Evolutionary conservation across 2,888 invertebrate species (phyloP).

Genomic region (Drosophila putrida): DNA sequence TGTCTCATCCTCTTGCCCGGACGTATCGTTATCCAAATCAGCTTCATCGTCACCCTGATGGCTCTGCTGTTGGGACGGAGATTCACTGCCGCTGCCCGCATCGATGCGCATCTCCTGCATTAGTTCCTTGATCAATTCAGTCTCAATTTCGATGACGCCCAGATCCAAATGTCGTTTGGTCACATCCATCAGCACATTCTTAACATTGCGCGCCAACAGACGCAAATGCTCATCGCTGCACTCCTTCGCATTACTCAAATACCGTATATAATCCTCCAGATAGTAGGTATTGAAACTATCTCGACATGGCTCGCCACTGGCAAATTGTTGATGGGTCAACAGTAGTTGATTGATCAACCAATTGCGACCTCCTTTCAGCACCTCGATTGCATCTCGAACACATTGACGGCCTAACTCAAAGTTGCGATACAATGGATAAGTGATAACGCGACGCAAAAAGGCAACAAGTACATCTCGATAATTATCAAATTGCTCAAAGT

Average conservation of each 20-base stretch:
- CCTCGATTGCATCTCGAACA: conserved; percentile 81
- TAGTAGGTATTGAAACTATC: conserved; percentile 78
- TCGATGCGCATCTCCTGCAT: conserved; percentile 81
- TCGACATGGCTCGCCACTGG: conserved; percentile 69
- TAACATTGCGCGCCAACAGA: conserved; percentile 80
- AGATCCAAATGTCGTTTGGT: conserved; percentile 80
- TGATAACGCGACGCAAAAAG: conserved; percentile 82
- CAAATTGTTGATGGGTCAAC: conserved; percentile 74
- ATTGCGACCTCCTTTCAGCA: conserved; percentile 72
- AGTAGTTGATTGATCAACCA: conserved; percentile 84
- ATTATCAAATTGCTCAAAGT: conserved; percentile 82
- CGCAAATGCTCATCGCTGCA: conserved; percentile 73
- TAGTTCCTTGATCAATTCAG: conserved; percentile 82
- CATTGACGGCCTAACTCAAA: conserved; percentile 82
- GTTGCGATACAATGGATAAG: conserved; percentile 84
- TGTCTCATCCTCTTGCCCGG: conserved; percentile 68
- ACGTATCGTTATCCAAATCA: conserved; percentile 62
- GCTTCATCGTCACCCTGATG: conserved; percentile 56
- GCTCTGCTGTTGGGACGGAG: conserved; percentile 59
- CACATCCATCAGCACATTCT: conserved; percentile 79
- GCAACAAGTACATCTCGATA: conserved; percentile 79
- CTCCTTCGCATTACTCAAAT: conserved; percentile 65
- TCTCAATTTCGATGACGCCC: conserved; percentile 80
- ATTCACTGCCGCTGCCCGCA: conserved; percentile 47
- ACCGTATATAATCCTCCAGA: conserved; percentile 82